Evolutionary conservation across 2,113 vertebrate genomes (phyloP), one percentile per base, ranked within the genome.

Genomic region (Sylvietta virens): DNA sequence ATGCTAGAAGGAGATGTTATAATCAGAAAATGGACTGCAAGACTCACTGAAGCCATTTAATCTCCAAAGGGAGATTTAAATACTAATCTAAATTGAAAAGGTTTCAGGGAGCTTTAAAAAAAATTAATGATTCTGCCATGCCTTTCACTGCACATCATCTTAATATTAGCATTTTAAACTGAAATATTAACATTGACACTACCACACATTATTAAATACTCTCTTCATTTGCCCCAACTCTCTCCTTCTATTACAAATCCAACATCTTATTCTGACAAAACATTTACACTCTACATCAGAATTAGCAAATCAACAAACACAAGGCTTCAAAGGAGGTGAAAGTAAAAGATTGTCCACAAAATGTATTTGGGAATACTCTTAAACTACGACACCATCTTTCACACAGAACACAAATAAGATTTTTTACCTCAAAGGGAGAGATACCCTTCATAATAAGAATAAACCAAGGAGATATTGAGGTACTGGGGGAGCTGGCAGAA

Each of bases 21-120:
- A 90, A 97, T 96, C 87, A 91, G 61, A 92, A 95, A 97, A 97
- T 96, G 92, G 90, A 91, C 54, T 60, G 87, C 67, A 81, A 94
- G 92, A 60, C 85, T 92, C 80, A 94, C 65, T 92, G 82, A 67
- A 77, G 40, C 24, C 37, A 54, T 92, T 93, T 93, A 96, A 96
- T 96, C 88, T 89, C 88, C 44, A 87, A 85, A 88, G 66, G 54
- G 60, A 92, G 93, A 95, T 92, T 95, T 96, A 94, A 97, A 89
- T 56, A 92, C 81, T 96, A 89, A 96, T 95, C 88, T 90, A 92
- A 96, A 96, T 53, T 94, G 73, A 93, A 95, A 95, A 86, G 72
- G 94, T 94, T 95, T 93, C 64, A 76, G 56, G 71, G 69, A 79
- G 72, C 67, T 95, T 95, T 91, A 66, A 78, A 92, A 90, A 96